phyloP scores from a whole-genome alignment of 2,888 invertebrate species.

The Marasmarcha lunaedactyla region DNA sequence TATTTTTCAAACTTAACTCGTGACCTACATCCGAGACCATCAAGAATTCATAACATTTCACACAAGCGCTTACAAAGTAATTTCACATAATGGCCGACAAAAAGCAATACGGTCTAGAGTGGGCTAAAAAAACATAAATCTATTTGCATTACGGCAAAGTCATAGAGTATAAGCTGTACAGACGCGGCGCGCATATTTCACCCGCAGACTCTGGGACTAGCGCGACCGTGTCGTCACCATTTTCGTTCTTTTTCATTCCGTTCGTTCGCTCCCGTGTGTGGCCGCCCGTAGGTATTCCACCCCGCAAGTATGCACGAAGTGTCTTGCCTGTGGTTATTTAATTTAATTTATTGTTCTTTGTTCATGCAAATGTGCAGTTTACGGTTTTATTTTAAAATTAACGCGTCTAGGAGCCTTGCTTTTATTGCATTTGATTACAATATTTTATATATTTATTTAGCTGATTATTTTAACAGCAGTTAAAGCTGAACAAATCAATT shows the following conservation, averaged over 20 bases:
- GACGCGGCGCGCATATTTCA: constrained; percentile 34
- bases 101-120: constrained; percentile 19
- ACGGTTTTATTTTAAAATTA: too few relatives aligned
- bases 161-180: neutral
- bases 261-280: constrained; percentile 16
- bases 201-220: constrained; percentile 24
- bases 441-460: too few relatives aligned
- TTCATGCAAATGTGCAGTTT: constrained; percentile 4
- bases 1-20: too few relatives aligned
- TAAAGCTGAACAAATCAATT: too few relatives aligned
- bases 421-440: too few relatives aligned
- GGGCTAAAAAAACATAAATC: constrained; percentile 38
- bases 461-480: too few relatives aligned
- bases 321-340: constrained; percentile 25
- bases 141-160: neutral
- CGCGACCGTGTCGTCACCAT: constrained; percentile 38
- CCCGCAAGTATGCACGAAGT: neutral
- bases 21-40: too few relatives aligned
- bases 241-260: constrained; percentile 22
- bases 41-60: too few relatives aligned
- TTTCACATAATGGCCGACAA: neutral
- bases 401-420: too few relatives aligned
- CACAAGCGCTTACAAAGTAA: neutral
- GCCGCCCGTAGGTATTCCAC: neutral
- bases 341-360: constrained; percentile 28